Percentiles rank a stretch among this genome's conserved stretches.
phyloP scores from a whole-genome alignment of 2,797 vertebrate genomes.

The Pygocentrus nattereri region DNA sequence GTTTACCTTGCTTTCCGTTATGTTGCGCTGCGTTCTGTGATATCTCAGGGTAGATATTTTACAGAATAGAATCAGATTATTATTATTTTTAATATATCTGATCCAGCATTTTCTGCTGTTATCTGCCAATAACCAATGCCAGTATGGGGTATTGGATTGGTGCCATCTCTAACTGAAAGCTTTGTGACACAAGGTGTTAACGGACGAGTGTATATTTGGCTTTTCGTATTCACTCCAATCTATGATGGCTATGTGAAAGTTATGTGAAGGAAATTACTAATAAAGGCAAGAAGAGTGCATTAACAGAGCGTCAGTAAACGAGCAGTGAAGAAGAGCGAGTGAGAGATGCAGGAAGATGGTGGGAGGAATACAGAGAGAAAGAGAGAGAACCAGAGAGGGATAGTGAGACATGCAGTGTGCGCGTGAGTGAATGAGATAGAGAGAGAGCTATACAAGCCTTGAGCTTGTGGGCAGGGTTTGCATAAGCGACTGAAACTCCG shows the following conservation, averaged over 20 bases:
- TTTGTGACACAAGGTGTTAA: background rate
- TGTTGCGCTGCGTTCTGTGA: background rate
- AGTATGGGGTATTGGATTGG: background rate
- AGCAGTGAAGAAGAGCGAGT: conserved; percentile 13
- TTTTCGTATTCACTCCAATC: background rate
- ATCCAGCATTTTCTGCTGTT: no score
- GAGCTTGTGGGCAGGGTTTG: conserved; percentile 43
- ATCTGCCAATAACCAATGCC: background rate
- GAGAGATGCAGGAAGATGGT: background rate
- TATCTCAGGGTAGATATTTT: background rate
- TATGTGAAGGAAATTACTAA: conserved; percentile 55
- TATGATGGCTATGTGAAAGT: conserved; percentile 43
- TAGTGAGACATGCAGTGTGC: background rate
- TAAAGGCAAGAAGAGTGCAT: conserved; percentile 49
- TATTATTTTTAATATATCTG: no score
- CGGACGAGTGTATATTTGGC: background rate
- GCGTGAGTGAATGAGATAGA: conserved; percentile 18
- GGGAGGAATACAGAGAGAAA: background rate
- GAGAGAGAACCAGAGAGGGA: background rate
- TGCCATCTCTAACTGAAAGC: background rate
- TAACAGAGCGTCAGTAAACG: conserved; percentile 46
- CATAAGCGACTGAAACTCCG: conserved; percentile 36
- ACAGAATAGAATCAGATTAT: no score
- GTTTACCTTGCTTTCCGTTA: background rate
- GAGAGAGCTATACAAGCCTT: conserved; percentile 21